Conservation (phyloP, 64 coral and sea anemone species). For the Astreopora myriophthalma region DNA sequence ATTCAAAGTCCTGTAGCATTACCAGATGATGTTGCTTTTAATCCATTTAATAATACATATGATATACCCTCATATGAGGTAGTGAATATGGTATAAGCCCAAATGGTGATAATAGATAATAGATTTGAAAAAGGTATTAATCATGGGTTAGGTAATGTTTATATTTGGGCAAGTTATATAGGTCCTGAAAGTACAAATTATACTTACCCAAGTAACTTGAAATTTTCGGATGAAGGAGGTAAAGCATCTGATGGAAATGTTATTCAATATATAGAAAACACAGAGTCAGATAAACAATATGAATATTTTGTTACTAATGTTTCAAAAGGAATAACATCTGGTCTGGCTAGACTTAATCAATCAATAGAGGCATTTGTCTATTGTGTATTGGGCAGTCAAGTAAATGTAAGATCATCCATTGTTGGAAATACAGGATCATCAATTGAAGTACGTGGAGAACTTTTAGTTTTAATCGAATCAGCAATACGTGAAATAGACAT, state of each 20-base stretch:
- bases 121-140: too few relatives aligned
- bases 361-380: slow-evolving; percentile 44
- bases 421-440: neutral
- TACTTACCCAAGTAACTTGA: neutral
- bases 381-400: slow-evolving; percentile 27
- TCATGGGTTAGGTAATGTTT: too few relatives aligned
- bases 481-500: slow-evolving; percentile 3
- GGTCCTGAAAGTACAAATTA: neutral
- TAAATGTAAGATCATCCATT: neutral
- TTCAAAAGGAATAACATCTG: slow-evolving; percentile 5
- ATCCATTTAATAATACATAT: too few relatives aligned
- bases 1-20: too few relatives aligned
- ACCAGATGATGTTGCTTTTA: too few relatives aligned
- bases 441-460: neutral
- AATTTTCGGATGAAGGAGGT: too few relatives aligned
- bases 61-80: too few relatives aligned
- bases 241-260: neutral
- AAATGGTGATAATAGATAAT: too few relatives aligned
- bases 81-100: too few relatives aligned
- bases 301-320: neutral
- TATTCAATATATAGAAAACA: slow-evolving; percentile 2
- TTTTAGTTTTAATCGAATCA: neutral
- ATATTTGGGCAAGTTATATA: too few relatives aligned
- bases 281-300: neutral
- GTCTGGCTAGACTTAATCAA: slow-evolving; percentile 31